These are phyloP conservation scores for Potamilus streckersoni DNA, from an alignment of 1,140 invertebrate species.

Conservation along the genomic window DNA sequence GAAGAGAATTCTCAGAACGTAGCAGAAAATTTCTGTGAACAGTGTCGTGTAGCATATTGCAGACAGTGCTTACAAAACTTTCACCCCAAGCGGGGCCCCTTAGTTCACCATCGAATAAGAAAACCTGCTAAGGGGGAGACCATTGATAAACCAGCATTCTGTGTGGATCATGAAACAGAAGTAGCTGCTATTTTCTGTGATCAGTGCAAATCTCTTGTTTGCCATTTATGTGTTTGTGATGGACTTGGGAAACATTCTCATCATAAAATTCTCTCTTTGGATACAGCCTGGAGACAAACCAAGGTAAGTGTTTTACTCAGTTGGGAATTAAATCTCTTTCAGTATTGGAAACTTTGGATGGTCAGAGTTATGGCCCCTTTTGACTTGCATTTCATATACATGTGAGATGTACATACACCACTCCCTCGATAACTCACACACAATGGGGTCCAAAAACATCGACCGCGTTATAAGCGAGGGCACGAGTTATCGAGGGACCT, in stretches of 20 bases:
- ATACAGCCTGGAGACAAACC: constrained; percentile 49
- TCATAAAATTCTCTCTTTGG: constrained; percentile 56
- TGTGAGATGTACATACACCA: no score
- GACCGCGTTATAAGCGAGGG: no score
- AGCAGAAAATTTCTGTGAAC: constrained; percentile 90
- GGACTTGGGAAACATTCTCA: constrained; percentile 58
- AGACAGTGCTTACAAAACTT: constrained; percentile 83
- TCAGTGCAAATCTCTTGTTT: constrained; percentile 87
- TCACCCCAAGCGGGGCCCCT: constrained; percentile 52
- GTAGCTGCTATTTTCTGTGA: constrained; percentile 88
- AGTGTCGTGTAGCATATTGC: constrained; percentile 95
- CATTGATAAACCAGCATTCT: constrained; percentile 38
- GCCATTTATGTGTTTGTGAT: constrained; percentile 77
- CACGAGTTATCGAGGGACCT: no score
- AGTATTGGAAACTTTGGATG: no score
- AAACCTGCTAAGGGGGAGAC: constrained; percentile 30
- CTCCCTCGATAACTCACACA: no score
- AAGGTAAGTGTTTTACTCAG: constrained; percentile 38
- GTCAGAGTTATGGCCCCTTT: no score
- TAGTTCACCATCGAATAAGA: constrained; percentile 43
- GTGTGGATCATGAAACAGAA: constrained; percentile 84
- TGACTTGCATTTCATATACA: no score
- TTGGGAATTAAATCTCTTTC: no score
- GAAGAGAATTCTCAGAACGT: constrained; percentile 79
- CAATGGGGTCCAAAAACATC: no score